Percentiles rank a stretch among this genome's conserved stretches.
These are phyloP conservation scores for Megaceryle maxima DNA, from an alignment of 2,113 vertebrate species.

Conservation along the genomic window DNA sequence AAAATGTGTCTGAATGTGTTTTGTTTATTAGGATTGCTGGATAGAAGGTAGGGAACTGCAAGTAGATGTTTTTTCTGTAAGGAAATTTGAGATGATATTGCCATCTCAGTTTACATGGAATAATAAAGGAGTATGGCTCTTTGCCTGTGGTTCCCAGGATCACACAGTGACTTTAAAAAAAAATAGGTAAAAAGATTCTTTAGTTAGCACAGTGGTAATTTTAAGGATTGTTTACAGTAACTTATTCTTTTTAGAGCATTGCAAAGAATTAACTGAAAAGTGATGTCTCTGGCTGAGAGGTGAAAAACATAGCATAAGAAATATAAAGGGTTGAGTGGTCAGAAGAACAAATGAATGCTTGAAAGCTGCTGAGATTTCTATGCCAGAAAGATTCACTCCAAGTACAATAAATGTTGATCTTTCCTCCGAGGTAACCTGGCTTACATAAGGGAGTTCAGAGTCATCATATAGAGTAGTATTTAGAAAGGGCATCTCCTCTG, in stretches of 20 bases:
- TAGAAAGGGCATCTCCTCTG: neutral
- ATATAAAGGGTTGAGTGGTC: neutral
- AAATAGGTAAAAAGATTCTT: neutral
- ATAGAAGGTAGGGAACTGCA: neutral
- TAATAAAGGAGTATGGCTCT: neutral
- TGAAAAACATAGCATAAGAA: neutral
- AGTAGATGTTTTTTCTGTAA: neutral
- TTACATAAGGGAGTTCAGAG: neutral
- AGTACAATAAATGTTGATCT: neutral
- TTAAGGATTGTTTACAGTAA: neutral
- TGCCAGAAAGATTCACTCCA: neutral
- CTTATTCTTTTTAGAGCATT: neutral
- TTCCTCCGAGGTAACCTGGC: neutral
- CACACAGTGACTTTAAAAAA: neutral
- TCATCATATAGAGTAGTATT: neutral
- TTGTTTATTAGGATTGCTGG: neutral
- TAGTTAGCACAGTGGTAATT: neutral
- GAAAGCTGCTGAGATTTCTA: neutral
- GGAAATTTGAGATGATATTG: neutral
- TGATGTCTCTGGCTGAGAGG: neutral
- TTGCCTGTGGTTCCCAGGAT: neutral
- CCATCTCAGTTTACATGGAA: neutral
- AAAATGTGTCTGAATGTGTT: neutral
- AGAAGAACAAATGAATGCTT: neutral
- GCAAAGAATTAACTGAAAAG: neutral